Base-by-base conservation (phyloP, 1,140 invertebrate genomes). In the Megathymus violae region DNA sequence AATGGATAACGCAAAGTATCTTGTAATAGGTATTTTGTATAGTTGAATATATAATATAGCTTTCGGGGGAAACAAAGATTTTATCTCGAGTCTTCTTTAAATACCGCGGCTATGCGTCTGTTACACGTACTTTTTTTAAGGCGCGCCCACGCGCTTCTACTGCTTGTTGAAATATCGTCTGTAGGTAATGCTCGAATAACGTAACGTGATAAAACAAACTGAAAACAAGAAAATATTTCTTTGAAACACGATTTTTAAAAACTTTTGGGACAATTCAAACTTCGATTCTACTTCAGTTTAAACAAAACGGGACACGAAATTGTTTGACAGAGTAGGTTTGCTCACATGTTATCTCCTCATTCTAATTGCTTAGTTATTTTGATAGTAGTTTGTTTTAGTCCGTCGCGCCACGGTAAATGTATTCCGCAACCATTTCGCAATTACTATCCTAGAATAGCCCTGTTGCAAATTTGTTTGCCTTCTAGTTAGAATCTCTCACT, bases 81-180 rank as follows among this genome's bases (percentile, higher is more conserved):
- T 50, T 66, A 67, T 71, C 67, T 66, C 75, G 56, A 41, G 52
- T 56, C 69, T 71, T 76, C 72, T 74, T 76, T 73, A 77, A 76
- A 81, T 80, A 86, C 71, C 74, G 69, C 67, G 71, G 78, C 62
- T 83, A 78, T 67, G 41, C 40, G 74, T 43, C 69, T 70, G 69
- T 44, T 67, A 51, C 64, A 71, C 66, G 56, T 63, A 65, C 69
- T 76, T 71, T 80, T 78, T 85, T 82, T 77, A n/a, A 62, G 69
- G 19, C 46, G 69, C 80, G 52, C 78, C 80, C 64, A 85, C 80
- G 67, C 78, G 51, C 40, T 62, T 72, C 63, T 72, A 25, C 40
- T 59, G 64, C 50, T 51, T 56, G 64, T 16, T 44, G 59, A 58
- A 47, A 66, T 67, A 74, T 74, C 74, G 70, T 69, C 50, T 54